Evolutionary conservation across 2,888 invertebrate species (phyloP).

Genomic region (Eristalis pertinax): DNA sequence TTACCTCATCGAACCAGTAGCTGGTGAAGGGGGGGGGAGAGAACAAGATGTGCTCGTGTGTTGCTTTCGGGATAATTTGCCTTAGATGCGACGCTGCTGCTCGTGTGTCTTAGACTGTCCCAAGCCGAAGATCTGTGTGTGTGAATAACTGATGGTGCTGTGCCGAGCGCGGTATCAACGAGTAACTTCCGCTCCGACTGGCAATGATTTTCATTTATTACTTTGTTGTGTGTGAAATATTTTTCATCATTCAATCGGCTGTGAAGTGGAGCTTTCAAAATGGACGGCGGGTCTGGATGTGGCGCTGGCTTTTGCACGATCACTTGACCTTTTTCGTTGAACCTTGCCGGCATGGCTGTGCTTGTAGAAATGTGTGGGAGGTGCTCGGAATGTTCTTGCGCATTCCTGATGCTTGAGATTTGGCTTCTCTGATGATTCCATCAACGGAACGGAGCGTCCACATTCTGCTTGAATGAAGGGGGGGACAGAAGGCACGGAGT

Average conservation of each 20-base stretch:
- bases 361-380: not conserved
- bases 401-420: not conserved
- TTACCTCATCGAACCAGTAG: constrained; percentile 33
- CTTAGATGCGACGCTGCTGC: constrained; percentile 3
- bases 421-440: too few species aligned
- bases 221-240: constrained; percentile 31
- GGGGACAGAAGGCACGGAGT: too few species aligned
- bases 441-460: too few species aligned
- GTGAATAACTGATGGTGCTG: not conserved
- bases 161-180: constrained; percentile 50
- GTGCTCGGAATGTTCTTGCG: not conserved
- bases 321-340: not conserved
- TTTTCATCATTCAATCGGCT: not conserved
- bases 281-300: not conserved
- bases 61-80: constrained; percentile 31
- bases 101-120: constrained; percentile 25
- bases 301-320: not conserved
- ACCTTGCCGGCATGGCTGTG: not conserved
- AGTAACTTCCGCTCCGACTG: constrained; percentile 59
- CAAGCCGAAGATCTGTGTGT: constrained; percentile 9
- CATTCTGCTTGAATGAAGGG: too few species aligned
- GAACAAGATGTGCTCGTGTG: not conserved
- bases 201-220: constrained; percentile 61
- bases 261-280: not conserved
- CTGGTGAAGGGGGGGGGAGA: not conserved